A percentile compares a stretch with the other conserved stretches of the same genome.
These are phyloP conservation scores for Apotomis turbidana DNA, from an alignment of 2,888 invertebrate genomes.

Conservation along the genomic window DNA sequence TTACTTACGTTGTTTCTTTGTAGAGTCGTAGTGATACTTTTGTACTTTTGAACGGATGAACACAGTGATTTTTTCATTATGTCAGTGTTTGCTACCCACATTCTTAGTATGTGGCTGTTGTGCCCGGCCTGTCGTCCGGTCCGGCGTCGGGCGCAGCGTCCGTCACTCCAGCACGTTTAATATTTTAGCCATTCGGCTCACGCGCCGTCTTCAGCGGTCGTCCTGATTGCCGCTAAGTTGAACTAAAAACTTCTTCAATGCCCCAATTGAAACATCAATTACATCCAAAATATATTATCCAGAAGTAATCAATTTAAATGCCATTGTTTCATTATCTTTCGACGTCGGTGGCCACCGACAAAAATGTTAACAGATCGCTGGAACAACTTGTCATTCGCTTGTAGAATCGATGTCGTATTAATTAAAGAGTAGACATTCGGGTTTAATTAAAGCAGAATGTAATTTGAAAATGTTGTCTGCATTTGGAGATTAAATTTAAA, in stretches of 20 bases:
- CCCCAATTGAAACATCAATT: conserved; percentile 78
- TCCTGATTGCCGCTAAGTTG: conserved; percentile 84
- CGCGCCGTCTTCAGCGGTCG: conserved; percentile 81
- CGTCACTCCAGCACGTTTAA: conserved; percentile 76
- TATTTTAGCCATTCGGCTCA: conserved; percentile 81
- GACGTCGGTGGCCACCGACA: conserved; percentile 26
- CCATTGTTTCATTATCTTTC: conserved; percentile 38
- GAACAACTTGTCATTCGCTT: conserved; percentile 32
- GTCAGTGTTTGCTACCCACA: too few relatives aligned
- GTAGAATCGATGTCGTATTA: conserved; percentile 33
- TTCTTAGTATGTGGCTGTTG: conserved; percentile 11
- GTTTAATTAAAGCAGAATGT: conserved; percentile 58
- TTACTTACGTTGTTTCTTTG: too few relatives aligned
- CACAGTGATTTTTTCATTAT: too few relatives aligned
- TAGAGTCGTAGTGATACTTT: too few relatives aligned
- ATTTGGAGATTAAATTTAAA: conserved; percentile 76
- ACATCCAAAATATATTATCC: conserved; percentile 65
- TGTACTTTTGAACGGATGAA: too few relatives aligned
- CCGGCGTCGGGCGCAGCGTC: conserved; percentile 51
- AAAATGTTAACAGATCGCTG: conserved; percentile 34
- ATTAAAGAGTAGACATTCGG: conserved; percentile 51
- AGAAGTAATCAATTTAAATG: conserved; percentile 51
- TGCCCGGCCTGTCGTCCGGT: conserved; percentile 8
- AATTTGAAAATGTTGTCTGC: conserved; percentile 69
- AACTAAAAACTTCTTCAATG: conserved; percentile 84